Evolutionary conservation across 2,888 invertebrate genomes (phyloP).

Genomic region (Hyposoter didymator): DNA sequence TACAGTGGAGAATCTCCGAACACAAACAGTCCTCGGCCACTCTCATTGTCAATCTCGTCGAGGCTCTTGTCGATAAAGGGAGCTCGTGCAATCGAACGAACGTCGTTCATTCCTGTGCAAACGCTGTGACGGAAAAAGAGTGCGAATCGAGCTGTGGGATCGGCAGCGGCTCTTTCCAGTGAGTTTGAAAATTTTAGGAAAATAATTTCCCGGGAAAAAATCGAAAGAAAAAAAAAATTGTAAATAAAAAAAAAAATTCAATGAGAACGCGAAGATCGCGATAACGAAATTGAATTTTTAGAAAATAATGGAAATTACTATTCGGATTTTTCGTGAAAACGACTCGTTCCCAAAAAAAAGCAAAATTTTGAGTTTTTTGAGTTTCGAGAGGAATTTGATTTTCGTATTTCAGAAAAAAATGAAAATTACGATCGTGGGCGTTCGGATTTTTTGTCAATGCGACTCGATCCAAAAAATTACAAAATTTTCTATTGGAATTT

Average conservation of each 20-base stretch:
- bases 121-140: conserved; percentile 84
- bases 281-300: not conserved
- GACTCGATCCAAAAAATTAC: not conserved
- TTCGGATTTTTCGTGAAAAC: too few relatives aligned
- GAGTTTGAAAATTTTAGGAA: conserved; percentile 45
- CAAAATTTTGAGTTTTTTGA: not conserved
- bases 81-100: conserved; percentile 73
- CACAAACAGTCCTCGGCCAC: conserved; percentile 68
- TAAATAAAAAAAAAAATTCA: not conserved
- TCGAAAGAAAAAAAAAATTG: not conserved
- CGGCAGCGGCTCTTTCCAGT: conserved; percentile 84
- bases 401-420: not conserved
- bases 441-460: not conserved
- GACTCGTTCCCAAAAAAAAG: too few relatives aligned
- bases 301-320: too few relatives aligned
- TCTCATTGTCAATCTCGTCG: conserved; percentile 79
- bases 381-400: too few relatives aligned
- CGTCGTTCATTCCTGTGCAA: conserved; percentile 84
- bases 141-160: conserved; percentile 86
- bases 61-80: conserved; percentile 78
- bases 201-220: not conserved
- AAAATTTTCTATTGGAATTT: not conserved
- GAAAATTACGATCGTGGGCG: not conserved
- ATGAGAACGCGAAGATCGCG: too few relatives aligned
- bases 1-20: conserved; percentile 82